Percentiles rank a stretch among this genome's conserved stretches.
These are phyloP conservation scores for Drosophila meridiana DNA, from an alignment of 2,888 invertebrate genomes.

Conservation along the genomic window DNA sequence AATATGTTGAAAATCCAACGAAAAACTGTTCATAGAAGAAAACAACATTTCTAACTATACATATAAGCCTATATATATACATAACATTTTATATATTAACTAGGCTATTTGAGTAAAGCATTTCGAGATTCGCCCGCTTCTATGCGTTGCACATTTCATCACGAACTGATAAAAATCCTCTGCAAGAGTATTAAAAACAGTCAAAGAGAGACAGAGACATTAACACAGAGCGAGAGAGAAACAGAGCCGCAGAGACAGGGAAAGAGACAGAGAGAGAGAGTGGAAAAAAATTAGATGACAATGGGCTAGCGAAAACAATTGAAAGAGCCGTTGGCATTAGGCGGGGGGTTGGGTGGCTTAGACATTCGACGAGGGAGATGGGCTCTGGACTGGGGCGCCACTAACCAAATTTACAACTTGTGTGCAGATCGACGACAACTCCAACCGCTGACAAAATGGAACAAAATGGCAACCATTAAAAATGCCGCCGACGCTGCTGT, in stretches of 20 bases:
- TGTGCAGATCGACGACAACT: slow-evolving; percentile 39
- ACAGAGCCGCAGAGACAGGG: neutral
- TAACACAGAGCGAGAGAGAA: neutral
- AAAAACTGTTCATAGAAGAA: too few species aligned
- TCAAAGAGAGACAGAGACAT: neutral
- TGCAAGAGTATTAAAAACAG: slow-evolving; percentile 1
- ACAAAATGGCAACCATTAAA: slow-evolving; percentile 68
- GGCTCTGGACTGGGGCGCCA: slow-evolving; percentile 22
- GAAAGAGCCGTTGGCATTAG: slow-evolving; percentile 56
- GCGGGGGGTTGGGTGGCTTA: slow-evolving; percentile 13
- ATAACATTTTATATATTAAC: neutral
- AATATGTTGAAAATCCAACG: too few species aligned
- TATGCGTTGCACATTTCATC: neutral
- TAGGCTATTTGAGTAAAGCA: neutral
- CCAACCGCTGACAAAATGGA: slow-evolving; percentile 47
- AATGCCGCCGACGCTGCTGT: slow-evolving; percentile 55
- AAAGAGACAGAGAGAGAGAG: neutral
- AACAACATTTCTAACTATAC: too few species aligned
- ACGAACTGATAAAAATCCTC: neutral
- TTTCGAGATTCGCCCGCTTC: neutral
- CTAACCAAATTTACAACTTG: slow-evolving; percentile 74
- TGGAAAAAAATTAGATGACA: slow-evolving; percentile 54
- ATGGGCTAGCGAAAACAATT: slow-evolving; percentile 63
- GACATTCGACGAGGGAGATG: neutral
- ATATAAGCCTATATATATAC: too few species aligned